A percentile compares a stretch with the other conserved stretches of the same genome.
Evolutionary conservation across 2,113 vertebrate species (phyloP).

Genomic region (Pedetes capensis): DNA sequence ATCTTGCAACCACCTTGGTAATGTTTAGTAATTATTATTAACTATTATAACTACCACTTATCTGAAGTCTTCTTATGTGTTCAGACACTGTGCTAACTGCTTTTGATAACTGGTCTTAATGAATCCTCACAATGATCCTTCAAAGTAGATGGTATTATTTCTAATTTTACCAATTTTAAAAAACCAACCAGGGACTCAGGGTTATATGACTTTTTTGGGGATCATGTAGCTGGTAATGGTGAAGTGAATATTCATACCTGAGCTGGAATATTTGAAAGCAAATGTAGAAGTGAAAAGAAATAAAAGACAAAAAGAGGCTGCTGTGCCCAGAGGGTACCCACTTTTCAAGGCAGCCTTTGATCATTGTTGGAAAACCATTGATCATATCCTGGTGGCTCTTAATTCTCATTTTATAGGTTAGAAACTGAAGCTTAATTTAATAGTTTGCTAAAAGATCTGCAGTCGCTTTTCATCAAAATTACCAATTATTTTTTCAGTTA

Average conservation of each 20-base stretch:
- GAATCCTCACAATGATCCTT: constrained; percentile 30
- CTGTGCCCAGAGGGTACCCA: not conserved
- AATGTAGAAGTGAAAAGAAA: not conserved
- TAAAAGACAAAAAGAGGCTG: not conserved
- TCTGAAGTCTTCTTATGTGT: not conserved
- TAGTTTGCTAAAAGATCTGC: constrained; percentile 19
- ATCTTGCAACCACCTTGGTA: not conserved
- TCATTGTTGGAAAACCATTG: not conserved
- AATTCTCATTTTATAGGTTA: not conserved
- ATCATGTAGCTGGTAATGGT: not conserved
- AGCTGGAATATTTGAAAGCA: constrained; percentile 8
- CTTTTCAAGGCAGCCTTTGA: not conserved
- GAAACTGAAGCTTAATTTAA: constrained; percentile 43
- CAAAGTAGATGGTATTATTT: constrained; percentile 22
- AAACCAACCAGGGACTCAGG: not conserved
- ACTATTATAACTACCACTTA: not conserved
- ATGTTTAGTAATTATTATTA: not conserved
- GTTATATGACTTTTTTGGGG: constrained; percentile 19
- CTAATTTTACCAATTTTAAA: constrained; percentile 20
- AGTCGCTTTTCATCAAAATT: constrained; percentile 27
- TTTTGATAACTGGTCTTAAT: constrained; percentile 3
- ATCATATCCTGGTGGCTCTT: not conserved
- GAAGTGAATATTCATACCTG: constrained; percentile 23
- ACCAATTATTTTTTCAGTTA: constrained; percentile 9
- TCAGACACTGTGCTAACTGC: not conserved